Percentiles rank a stretch among this genome's conserved stretches.
Evolutionary conservation across 2,888 invertebrate genomes (phyloP).

Genomic region (Diachrysia chrysitis): DNA sequence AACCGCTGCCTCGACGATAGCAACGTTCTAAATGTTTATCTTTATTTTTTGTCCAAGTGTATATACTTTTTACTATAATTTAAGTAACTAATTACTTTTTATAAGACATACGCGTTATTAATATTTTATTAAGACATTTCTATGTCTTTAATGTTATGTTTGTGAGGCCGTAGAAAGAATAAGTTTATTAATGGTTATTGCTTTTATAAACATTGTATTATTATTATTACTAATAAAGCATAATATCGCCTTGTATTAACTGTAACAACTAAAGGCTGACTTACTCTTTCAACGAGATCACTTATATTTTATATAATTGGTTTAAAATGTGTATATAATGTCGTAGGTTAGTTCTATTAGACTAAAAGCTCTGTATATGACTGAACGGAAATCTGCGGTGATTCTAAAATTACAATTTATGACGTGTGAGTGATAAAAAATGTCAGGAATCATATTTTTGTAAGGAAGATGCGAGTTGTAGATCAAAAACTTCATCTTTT

Average conservation of each 20-base stretch:
- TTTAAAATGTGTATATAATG: slow-evolving; percentile 58
- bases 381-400: slow-evolving; percentile 76
- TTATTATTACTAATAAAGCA: slow-evolving; percentile 36
- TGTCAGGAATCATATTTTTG: slow-evolving; percentile 20
- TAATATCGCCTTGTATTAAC: slow-evolving; percentile 42
- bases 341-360: slow-evolving; percentile 54
- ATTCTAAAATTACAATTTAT: slow-evolving; percentile 69
- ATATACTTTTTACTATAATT: slow-evolving; percentile 42
- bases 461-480: neutral
- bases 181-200: slow-evolving; percentile 45
- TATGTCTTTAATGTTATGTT: slow-evolving; percentile 46
- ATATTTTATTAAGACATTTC: slow-evolving; percentile 41
- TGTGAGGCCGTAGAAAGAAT: slow-evolving; percentile 51
- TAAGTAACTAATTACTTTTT: slow-evolving; percentile 42
- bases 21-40: slow-evolving; percentile 35
- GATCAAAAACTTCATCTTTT: neutral
- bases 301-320: slow-evolving; percentile 51
- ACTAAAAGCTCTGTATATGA: slow-evolving; percentile 69
- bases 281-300: slow-evolving; percentile 56
- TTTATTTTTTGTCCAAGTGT: slow-evolving; percentile 48
- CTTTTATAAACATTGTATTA: slow-evolving; percentile 25
- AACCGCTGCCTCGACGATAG: slow-evolving; percentile 30
- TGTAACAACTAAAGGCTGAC: slow-evolving; percentile 51
- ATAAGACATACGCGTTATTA: slow-evolving; percentile 42
- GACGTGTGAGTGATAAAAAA: slow-evolving; percentile 36